Conservation (phyloP, 2,113 vertebrate species). For the Petromus typicus region DNA sequence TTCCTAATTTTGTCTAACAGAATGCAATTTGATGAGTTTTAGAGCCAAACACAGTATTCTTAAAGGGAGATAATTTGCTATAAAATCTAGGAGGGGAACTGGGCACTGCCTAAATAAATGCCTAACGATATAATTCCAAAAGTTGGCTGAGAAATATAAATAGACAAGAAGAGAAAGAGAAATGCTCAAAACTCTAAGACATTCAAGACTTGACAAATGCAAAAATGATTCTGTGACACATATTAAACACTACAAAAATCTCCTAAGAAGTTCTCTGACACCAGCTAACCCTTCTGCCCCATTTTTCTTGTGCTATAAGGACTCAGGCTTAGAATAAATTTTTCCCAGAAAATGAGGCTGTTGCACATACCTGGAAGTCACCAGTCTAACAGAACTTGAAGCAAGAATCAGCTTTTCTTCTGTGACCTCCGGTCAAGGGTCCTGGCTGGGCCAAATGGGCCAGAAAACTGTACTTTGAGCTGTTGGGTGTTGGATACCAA, state of each 20-base stretch:
- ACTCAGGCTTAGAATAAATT: background rate
- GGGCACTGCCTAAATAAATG: background rate
- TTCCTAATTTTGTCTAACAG: background rate
- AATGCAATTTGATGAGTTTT: slow-evolving; percentile 18
- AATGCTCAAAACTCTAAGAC: slow-evolving; percentile 8
- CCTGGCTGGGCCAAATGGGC: background rate
- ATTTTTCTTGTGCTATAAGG: background rate
- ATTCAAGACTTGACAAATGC: background rate
- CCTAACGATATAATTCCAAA: background rate
- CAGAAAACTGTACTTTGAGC: slow-evolving; percentile 13
- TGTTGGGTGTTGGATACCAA: background rate
- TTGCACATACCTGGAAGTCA: background rate
- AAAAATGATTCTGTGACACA: background rate
- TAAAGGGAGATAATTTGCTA: background rate
- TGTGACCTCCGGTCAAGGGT: background rate
- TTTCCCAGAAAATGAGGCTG: background rate
- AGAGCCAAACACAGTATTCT: background rate
- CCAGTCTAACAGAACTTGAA: background rate
- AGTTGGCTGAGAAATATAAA: background rate
- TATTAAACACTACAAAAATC: background rate
- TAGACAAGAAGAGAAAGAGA: background rate
- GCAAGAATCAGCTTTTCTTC: background rate
- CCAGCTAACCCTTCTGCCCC: too few species aligned
- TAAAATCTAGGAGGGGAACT: background rate
- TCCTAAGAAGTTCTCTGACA: background rate